Percentiles rank a stretch among this genome's conserved stretches.
Conservation (phyloP, 1,140 invertebrate species). For the Wiebesia pumilae region DNA sequence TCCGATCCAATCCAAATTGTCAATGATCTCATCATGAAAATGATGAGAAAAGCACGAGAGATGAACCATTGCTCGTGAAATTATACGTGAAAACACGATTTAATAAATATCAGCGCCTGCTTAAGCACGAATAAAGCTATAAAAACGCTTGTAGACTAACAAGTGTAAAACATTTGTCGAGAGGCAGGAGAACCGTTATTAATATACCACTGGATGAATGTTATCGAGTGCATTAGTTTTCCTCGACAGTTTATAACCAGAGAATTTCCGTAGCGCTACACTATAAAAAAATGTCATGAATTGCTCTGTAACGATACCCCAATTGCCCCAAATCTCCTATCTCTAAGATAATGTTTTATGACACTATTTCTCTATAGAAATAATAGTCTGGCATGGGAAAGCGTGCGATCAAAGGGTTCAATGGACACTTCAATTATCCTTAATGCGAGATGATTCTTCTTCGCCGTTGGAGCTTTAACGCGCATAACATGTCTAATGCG, state of each 20-base stretch:
- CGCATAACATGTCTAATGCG: too few relatives aligned
- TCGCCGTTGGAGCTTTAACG: neutral
- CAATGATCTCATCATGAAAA: neutral
- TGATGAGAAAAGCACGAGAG: too few relatives aligned
- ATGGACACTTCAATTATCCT: neutral
- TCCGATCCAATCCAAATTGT: neutral
- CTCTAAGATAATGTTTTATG: neutral
- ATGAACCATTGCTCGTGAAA: too few relatives aligned
- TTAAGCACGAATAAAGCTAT: too few relatives aligned
- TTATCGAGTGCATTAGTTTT: neutral
- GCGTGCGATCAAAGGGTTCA: neutral
- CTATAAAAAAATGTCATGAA: too few relatives aligned
- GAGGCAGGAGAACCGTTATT: too few relatives aligned
- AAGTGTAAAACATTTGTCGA: too few relatives aligned
- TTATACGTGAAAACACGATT: neutral
- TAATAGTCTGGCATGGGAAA: neutral
- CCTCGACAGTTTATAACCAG: too few relatives aligned
- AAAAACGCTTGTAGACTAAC: too few relatives aligned
- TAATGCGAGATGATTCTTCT: neutral
- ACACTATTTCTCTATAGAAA: neutral
- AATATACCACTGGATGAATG: neutral
- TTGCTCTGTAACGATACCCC: too few relatives aligned
- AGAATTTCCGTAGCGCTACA: too few relatives aligned
- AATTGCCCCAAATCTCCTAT: neutral
- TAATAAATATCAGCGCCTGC: too few relatives aligned